These are phyloP conservation scores for Bovichtus variegatus DNA, from an alignment of 2,797 vertebrate genomes.

Conservation along the genomic window DNA sequence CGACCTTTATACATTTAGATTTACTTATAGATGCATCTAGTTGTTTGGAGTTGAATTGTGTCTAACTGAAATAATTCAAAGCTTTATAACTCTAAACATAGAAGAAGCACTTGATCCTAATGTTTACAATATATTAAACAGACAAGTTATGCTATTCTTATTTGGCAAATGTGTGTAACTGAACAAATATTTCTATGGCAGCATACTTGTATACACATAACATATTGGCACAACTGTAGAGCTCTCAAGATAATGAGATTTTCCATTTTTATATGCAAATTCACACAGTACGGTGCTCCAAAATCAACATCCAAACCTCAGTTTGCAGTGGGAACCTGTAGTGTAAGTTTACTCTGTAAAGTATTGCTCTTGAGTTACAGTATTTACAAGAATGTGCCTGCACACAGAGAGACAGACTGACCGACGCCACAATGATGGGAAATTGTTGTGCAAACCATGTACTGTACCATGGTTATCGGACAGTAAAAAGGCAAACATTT, in stretches of 20 bases:
- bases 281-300: conserved; percentile 1
- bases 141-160: not conserved
- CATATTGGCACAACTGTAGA: not conserved
- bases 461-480: not conserved
- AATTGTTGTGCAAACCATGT: conserved; percentile 19
- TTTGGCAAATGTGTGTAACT: not conserved
- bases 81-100: conserved; percentile 11
- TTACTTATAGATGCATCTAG: not conserved
- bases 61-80: conserved; percentile 4
- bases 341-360: conserved; percentile 6
- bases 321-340: conserved; percentile 16
- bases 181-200: conserved; percentile 3
- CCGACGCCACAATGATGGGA: conserved; percentile 32
- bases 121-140: not conserved
- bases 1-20: conserved; percentile 28
- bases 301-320: conserved; percentile 28
- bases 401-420: conserved; percentile 49
- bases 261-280: conserved; percentile 32
- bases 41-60: conserved; percentile 1
- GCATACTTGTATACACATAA: not conserved
- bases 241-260: conserved; percentile 5
- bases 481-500: not conserved
- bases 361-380: conserved; percentile 28
- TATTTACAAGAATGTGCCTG: conserved; percentile 27
- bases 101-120: conserved; percentile 4